Evolutionary conservation across 2,797 vertebrate species (phyloP).

Genomic region (Pampus argenteus): DNA sequence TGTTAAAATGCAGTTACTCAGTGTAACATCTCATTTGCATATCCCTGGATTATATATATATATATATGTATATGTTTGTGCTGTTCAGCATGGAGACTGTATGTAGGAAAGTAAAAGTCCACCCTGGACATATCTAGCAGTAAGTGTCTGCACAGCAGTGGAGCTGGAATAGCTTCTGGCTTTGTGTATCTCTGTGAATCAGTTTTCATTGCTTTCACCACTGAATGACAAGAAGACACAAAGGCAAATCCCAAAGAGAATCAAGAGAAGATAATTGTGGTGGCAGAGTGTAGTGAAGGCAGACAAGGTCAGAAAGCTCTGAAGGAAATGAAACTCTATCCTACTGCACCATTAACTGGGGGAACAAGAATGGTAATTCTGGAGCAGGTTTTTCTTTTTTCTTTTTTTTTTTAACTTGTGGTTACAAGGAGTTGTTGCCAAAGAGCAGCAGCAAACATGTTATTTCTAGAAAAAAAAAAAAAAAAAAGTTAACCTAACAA

Average conservation of each 20-base stretch:
- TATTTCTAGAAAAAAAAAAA: conserved; percentile 9
- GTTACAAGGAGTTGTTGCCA: conserved; percentile 11
- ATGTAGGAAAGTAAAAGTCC: conserved; percentile 65
- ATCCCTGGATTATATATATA: too few relatives aligned
- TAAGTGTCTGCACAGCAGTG: conserved; percentile 68
- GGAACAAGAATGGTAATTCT: conserved; percentile 60
- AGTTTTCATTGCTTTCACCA: conserved; percentile 82
- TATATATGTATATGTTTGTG: conserved; percentile 42
- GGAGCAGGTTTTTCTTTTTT: conserved; percentile 53
- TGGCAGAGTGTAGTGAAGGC: conserved; percentile 76
- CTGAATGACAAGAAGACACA: conserved; percentile 92
- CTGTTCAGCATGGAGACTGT: conserved; percentile 46
- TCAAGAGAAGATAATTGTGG: conserved; percentile 66
- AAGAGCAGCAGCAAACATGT: conserved; percentile 5
- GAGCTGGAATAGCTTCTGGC: conserved; percentile 78
- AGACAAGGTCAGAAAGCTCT: conserved; percentile 87
- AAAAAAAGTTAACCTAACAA: conserved; percentile 6
- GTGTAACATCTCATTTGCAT: conserved; percentile 5
- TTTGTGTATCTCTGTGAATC: conserved; percentile 87
- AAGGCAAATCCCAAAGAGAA: conserved; percentile 84
- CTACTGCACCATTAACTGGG: conserved; percentile 78
- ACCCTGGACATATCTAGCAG: conserved; percentile 60
- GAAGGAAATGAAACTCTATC: conserved; percentile 83
- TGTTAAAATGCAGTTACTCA: conserved; percentile 3
- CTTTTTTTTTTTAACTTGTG: conserved; percentile 6